Conservation (phyloP, 2,888 invertebrate genomes). For the Troilus luridus region DNA sequence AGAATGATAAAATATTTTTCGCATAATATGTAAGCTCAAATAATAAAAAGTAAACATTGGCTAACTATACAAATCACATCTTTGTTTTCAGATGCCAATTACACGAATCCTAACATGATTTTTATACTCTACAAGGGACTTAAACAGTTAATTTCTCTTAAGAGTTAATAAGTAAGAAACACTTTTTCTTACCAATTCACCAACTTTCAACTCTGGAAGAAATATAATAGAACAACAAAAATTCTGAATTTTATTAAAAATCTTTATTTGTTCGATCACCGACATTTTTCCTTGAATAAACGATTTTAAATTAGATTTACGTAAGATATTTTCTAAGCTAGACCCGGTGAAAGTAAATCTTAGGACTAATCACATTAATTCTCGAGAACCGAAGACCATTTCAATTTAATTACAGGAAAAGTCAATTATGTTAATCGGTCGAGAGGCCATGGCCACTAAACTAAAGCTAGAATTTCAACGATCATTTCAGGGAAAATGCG, state of each 20-base stretch:
- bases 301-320: background rate
- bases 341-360: background rate
- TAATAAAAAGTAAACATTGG: too few species aligned
- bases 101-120: too few species aligned
- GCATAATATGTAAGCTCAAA: too few species aligned
- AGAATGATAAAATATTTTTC: too few species aligned
- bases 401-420: constrained; percentile 42
- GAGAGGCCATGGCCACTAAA: constrained; percentile 33
- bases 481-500: background rate
- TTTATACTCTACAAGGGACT: too few species aligned
- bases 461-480: background rate
- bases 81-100: too few species aligned
- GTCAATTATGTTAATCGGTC: constrained; percentile 37
- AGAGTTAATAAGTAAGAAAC: too few species aligned
- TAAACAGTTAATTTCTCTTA: too few species aligned
- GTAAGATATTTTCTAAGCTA: background rate
- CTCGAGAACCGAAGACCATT: background rate
- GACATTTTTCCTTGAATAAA: background rate
- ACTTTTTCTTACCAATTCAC: too few species aligned
- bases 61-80: too few species aligned
- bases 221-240: background rate
- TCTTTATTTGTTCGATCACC: background rate
- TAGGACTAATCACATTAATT: constrained; percentile 2
- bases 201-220: background rate
- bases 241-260: background rate